Percentiles rank a stretch among this genome's conserved stretches.
Evolutionary conservation across 2,888 invertebrate genomes (phyloP).

Genomic region (Noctua janthina): DNA sequence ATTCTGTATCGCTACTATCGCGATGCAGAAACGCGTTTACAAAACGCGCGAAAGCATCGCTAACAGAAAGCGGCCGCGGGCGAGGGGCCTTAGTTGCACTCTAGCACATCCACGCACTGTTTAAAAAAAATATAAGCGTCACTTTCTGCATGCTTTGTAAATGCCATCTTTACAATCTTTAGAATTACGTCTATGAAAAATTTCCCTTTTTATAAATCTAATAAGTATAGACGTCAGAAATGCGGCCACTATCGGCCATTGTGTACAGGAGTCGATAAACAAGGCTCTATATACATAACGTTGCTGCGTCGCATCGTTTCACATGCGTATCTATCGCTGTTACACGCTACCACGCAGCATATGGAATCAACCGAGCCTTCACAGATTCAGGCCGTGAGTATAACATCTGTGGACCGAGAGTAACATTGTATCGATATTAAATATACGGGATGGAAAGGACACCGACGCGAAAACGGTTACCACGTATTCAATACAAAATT

Average conservation of each 20-base stretch:
- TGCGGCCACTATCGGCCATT: slow-evolving; percentile 38
- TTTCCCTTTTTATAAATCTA: neutral
- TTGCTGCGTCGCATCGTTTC: slow-evolving; percentile 94
- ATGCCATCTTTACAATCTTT: neutral
- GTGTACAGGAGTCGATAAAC: slow-evolving; percentile 44
- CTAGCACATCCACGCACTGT: slow-evolving; percentile 36
- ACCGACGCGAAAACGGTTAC: no score
- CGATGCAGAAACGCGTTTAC: no score
- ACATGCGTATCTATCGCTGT: slow-evolving; percentile 91
- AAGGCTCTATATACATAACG: slow-evolving; percentile 8
- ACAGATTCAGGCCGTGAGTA: slow-evolving; percentile 76
- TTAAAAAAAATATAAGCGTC: neutral
- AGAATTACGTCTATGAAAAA: neutral
- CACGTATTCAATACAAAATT: no score
- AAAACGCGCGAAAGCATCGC: no score
- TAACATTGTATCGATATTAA: slow-evolving; percentile 32
- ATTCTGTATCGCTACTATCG: no score
- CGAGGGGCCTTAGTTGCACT: slow-evolving; percentile 19
- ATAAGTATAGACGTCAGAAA: slow-evolving; percentile 46
- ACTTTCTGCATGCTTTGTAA: slow-evolving; percentile 35
- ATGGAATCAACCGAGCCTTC: slow-evolving; percentile 86
- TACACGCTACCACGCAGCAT: slow-evolving; percentile 93
- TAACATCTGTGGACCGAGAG: slow-evolving; percentile 42
- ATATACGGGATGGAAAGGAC: neutral
- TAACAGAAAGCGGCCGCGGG: no score